Evolutionary conservation across 2,888 invertebrate genomes (phyloP).

Genomic region (Clepsis dumicolana): DNA sequence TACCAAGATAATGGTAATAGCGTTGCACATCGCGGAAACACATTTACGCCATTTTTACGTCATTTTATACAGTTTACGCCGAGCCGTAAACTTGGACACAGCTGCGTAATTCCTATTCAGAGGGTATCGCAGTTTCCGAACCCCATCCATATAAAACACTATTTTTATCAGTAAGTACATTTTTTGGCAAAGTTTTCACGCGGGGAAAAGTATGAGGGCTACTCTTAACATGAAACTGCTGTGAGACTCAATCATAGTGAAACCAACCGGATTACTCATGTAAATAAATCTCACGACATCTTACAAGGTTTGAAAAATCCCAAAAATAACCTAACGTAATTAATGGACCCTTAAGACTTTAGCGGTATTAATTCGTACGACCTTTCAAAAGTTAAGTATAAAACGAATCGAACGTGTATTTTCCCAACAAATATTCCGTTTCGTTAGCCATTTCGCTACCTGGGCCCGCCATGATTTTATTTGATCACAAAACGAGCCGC

Average conservation of each 20-base stretch:
- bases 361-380: too few species aligned
- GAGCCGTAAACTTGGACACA: background rate
- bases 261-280: too few species aligned
- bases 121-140: conserved; percentile 5
- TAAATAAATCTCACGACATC: too few species aligned
- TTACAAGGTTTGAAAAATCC: too few species aligned
- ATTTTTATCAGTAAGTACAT: conserved; percentile 4
- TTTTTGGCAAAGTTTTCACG: conserved; percentile 1
- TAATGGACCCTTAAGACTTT: too few species aligned
- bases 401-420: conserved; percentile 1
- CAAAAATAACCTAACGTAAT: too few species aligned
- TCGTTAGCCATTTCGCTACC: conserved; percentile 42
- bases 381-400: background rate
- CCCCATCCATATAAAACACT: conserved; percentile 12
- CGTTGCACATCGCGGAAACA: background rate
- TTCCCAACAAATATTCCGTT: conserved; percentile 14
- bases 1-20: background rate
- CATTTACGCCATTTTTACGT: background rate
- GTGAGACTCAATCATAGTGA: too few species aligned
- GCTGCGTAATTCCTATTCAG: conserved; percentile 12
- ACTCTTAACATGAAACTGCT: too few species aligned
- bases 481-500: conserved; percentile 43
- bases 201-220: background rate
- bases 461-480: conserved; percentile 42
- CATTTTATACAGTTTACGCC: background rate